Percentiles rank a stretch among this genome's conserved stretches.
These are phyloP conservation scores for Solen grandis DNA, from an alignment of 1,140 invertebrate genomes.

Conservation along the genomic window DNA sequence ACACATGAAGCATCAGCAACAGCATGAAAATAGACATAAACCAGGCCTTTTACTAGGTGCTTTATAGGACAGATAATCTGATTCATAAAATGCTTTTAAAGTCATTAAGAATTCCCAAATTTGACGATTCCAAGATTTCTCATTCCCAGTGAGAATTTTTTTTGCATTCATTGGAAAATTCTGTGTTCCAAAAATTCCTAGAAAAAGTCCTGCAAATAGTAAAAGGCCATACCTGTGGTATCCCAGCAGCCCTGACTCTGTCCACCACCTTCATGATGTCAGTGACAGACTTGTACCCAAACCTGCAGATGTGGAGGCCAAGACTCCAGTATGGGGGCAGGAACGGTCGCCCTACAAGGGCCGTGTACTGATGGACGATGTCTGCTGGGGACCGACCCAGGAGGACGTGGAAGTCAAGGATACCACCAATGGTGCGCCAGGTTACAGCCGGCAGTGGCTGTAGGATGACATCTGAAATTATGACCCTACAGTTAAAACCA, in stretches of 20 bases:
- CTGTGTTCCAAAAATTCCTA: too few relatives aligned
- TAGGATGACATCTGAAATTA: slow-evolving; percentile 87
- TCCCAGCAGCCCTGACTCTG: slow-evolving; percentile 86
- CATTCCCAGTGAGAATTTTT: too few relatives aligned
- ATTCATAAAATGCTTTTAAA: too few relatives aligned
- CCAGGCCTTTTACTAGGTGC: too few relatives aligned
- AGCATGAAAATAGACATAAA: too few relatives aligned
- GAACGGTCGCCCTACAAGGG: slow-evolving; percentile 88
- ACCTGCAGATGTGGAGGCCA: slow-evolving; percentile 92
- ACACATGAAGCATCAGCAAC: too few relatives aligned
- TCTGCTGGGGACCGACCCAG: slow-evolving; percentile 84
- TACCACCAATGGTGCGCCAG: slow-evolving; percentile 76
- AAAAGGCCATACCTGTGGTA: slow-evolving; percentile 92
- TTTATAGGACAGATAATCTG: too few relatives aligned
- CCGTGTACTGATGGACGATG: slow-evolving; percentile 86
- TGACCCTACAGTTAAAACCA: slow-evolving; percentile 86
- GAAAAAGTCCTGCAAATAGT: too few relatives aligned
- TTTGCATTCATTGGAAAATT: not conserved
- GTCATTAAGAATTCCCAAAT: too few relatives aligned
- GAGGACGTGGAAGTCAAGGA: slow-evolving; percentile 78
- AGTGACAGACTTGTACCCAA: slow-evolving; percentile 74
- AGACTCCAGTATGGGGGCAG: slow-evolving; percentile 94
- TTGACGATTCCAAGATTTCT: not conserved
- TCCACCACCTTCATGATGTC: slow-evolving; percentile 82
- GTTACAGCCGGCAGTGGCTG: slow-evolving; percentile 81